Conservation (phyloP, 2,113 vertebrate species). For the Peromyscus polionotus region DNA sequence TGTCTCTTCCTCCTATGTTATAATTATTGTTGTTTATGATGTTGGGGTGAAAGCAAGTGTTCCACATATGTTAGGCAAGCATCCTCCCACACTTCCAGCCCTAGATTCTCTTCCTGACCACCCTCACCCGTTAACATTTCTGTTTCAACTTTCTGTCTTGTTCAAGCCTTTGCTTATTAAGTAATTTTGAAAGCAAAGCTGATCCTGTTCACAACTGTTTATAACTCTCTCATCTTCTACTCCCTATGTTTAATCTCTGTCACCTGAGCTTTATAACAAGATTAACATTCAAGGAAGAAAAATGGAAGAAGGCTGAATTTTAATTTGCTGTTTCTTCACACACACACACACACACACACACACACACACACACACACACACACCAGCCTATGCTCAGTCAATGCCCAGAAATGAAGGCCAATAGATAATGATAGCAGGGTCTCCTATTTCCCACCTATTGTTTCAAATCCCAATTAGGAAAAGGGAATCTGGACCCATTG, state of each 20-base stretch:
- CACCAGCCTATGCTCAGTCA: slow-evolving; percentile 83
- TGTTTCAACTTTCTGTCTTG: not conserved
- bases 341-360: slow-evolving; percentile 66
- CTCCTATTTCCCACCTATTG: slow-evolving; percentile 82
- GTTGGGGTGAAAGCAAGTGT: not conserved
- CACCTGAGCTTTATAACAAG: slow-evolving; percentile 71
- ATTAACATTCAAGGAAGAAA: slow-evolving; percentile 82
- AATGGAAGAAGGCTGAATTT: slow-evolving; percentile 83
- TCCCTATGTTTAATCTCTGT: slow-evolving; percentile 68
- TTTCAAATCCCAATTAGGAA: slow-evolving; percentile 86
- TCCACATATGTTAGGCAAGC: not conserved
- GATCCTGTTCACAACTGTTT: not conserved
- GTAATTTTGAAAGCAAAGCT: not conserved
- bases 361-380: slow-evolving; percentile 59
- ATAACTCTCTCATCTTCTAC: not conserved
- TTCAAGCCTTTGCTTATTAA: not conserved
- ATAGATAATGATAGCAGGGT: slow-evolving; percentile 85
- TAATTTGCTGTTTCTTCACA: slow-evolving; percentile 87
- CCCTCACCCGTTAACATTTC: not conserved
- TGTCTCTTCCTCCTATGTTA: not conserved
- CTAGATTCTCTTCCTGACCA: not conserved
- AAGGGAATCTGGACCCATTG: slow-evolving; percentile 69
- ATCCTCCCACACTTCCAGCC: not conserved
- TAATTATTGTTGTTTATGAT: no score
- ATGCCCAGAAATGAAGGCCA: slow-evolving; percentile 88